A percentile compares a stretch with the other conserved stretches of the same genome.
phyloP scores from a whole-genome alignment of 2,888 invertebrate genomes.

The Loripinus fragilis region DNA sequence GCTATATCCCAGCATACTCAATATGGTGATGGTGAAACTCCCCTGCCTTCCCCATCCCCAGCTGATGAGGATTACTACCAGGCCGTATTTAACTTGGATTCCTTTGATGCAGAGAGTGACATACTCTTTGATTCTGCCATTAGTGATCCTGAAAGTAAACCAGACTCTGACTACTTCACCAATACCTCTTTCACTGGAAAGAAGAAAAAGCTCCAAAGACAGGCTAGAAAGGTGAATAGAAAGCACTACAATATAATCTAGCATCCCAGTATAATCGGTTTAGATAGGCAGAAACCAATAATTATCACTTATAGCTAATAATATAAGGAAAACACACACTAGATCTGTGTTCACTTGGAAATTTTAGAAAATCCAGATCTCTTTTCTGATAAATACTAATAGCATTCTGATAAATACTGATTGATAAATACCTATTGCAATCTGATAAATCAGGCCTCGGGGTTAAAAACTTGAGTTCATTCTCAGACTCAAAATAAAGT shows the following conservation, averaged over 20 bases:
- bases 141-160: constrained; percentile 39
- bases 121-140: constrained; percentile 23
- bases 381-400: too few species aligned
- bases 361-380: too few species aligned
- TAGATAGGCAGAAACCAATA: neutral
- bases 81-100: constrained; percentile 49
- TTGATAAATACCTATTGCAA: too few species aligned
- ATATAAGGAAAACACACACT: too few species aligned
- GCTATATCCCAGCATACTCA: constrained; percentile 48
- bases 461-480: too few species aligned
- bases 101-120: constrained; percentile 40
- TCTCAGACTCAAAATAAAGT: too few species aligned
- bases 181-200: neutral
- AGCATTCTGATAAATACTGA: too few species aligned
- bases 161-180: constrained; percentile 1
- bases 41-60: constrained; percentile 55
- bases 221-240: constrained; percentile 49
- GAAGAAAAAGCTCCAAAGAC: constrained; percentile 35
- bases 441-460: too few species aligned
- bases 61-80: constrained; percentile 32
- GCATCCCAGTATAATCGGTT: neutral
- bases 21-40: constrained; percentile 61
- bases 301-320: too few species aligned
- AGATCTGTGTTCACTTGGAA: too few species aligned
- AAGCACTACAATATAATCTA: neutral